Conservation (phyloP, 2,888 invertebrate species). For the Alcis repandata region DNA sequence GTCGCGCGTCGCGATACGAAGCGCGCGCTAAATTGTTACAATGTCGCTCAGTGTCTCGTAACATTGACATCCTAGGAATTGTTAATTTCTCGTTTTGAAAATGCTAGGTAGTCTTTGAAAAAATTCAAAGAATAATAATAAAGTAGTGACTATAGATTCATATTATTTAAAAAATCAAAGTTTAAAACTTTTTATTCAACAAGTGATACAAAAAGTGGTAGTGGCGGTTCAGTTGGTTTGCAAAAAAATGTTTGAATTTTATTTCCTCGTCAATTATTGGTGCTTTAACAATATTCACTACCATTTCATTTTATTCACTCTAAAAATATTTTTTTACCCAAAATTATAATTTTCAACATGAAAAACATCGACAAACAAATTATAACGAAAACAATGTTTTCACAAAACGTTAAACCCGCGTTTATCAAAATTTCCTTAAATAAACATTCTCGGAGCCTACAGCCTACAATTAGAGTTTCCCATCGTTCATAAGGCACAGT, state of each 20-base stretch:
- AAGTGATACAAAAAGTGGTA: no score
- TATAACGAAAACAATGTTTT: background rate
- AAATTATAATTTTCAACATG: no score
- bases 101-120: background rate
- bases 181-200: no score
- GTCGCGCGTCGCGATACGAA: background rate
- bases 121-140: background rate
- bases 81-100: background rate
- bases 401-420: background rate
- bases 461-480: slow-evolving; percentile 20
- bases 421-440: background rate
- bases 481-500: slow-evolving; percentile 14
- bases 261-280: no score
- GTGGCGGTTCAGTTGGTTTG: no score
- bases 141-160: no score
- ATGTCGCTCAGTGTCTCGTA: background rate
- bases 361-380: no score
- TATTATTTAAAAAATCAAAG: no score
- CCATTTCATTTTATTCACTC: no score
- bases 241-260: no score
- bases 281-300: no score
- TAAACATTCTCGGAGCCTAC: slow-evolving; percentile 9
- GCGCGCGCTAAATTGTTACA: background rate
- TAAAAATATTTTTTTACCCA: no score
- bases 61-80: background rate